Percentiles rank a stretch among this genome's conserved stretches.
These are phyloP conservation scores for Atta colombica DNA, from an alignment of 1,140 invertebrate species.

Conservation along the genomic window DNA sequence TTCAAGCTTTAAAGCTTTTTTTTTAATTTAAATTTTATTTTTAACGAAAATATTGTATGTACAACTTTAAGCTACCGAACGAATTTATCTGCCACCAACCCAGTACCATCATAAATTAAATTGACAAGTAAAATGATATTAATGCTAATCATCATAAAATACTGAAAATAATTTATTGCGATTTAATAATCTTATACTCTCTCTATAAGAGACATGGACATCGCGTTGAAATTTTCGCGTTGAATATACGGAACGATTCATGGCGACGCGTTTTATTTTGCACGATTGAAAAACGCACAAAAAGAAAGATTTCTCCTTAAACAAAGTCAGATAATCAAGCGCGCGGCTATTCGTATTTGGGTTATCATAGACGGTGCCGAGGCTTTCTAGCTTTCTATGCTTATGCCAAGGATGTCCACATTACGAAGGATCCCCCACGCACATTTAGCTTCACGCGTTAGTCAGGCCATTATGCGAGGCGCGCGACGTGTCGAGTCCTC, in stretches of 20 bases:
- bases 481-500: slow-evolving; percentile 54
- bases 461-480: slow-evolving; percentile 71
- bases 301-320: slow-evolving; percentile 54
- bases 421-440: slow-evolving; percentile 75
- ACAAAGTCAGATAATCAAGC: slow-evolving; percentile 64
- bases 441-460: slow-evolving; percentile 69
- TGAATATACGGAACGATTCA: slow-evolving; percentile 3
- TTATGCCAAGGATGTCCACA: slow-evolving; percentile 82
- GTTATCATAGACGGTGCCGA: slow-evolving; percentile 78
- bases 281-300: slow-evolving; percentile 5
- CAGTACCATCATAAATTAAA: too few relatives aligned
- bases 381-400: slow-evolving; percentile 83
- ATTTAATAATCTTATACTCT: too few relatives aligned
- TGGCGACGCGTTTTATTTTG: slow-evolving; percentile 39
- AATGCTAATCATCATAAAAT: too few relatives aligned
- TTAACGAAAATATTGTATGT: too few relatives aligned
- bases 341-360: slow-evolving; percentile 74
- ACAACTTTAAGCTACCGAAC: too few relatives aligned
- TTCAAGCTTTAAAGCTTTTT: too few relatives aligned
- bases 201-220: background rate
- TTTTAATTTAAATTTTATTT: too few relatives aligned
- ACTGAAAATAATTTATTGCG: too few relatives aligned
- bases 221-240: background rate
- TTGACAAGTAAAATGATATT: too few relatives aligned
- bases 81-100: too few relatives aligned